These are phyloP conservation scores for Cerastoderma edule DNA, from an alignment of 2,888 invertebrate genomes.

Conservation along the genomic window DNA sequence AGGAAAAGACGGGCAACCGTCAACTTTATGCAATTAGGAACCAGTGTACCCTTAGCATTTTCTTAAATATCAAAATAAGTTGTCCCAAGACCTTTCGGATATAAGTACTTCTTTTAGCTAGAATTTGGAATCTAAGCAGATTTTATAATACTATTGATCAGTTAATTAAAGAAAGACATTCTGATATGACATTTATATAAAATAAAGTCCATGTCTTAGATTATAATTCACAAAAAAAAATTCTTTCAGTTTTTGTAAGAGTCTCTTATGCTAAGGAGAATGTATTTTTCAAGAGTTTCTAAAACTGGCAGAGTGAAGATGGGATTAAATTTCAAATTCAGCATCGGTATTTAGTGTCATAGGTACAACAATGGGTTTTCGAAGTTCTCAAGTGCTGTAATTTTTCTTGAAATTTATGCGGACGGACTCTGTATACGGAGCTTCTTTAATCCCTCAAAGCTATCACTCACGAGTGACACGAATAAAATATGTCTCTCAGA, in stretches of 20 bases:
- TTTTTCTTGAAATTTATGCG: slow-evolving; percentile 61
- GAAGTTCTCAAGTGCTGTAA: slow-evolving; percentile 54
- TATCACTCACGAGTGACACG: slow-evolving; percentile 47
- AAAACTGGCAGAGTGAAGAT: neutral
- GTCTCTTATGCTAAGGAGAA: too few relatives aligned
- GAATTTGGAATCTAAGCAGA: too few relatives aligned
- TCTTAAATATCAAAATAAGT: too few relatives aligned
- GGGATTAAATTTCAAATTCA: slow-evolving; percentile 27
- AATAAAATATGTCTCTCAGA: slow-evolving; percentile 61
- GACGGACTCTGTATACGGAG: slow-evolving; percentile 31
- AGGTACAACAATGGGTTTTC: slow-evolving; percentile 32
- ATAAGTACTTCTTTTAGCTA: too few relatives aligned
- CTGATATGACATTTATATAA: too few relatives aligned
- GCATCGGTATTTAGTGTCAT: slow-evolving; percentile 51
- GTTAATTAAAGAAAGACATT: too few relatives aligned
- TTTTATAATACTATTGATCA: too few relatives aligned
- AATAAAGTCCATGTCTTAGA: too few relatives aligned
- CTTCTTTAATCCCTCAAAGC: slow-evolving; percentile 36
- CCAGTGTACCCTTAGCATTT: too few relatives aligned
- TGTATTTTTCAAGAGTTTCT: neutral
- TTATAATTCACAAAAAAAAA: too few relatives aligned
- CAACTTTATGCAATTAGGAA: neutral
- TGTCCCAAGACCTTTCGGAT: too few relatives aligned
- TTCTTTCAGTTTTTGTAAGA: too few relatives aligned
- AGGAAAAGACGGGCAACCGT: neutral